Evolutionary conservation across 92 coral and sea anemone genomes (phyloP).

Genomic region (Micromussa lordhowensis): DNA sequence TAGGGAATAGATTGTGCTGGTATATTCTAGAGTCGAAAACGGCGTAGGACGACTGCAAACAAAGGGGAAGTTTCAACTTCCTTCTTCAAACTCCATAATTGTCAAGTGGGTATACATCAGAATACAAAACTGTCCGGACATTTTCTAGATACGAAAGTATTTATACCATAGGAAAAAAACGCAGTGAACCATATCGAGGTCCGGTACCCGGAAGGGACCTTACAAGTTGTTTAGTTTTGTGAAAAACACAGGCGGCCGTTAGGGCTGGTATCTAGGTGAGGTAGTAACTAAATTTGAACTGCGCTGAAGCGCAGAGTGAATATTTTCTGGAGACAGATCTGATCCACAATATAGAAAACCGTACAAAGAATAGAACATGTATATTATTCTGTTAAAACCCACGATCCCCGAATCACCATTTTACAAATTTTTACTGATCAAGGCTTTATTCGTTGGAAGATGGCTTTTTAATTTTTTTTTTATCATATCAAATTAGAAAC

Average conservation of each 20-base stretch:
- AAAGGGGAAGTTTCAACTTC: slow-evolving; percentile 19
- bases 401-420: neutral
- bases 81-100: neutral
- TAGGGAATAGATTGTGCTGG: neutral
- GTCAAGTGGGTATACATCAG: neutral
- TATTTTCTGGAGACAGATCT: neutral
- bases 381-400: neutral
- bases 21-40: neutral
- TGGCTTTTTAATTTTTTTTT: neutral
- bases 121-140: neutral
- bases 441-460: neutral
- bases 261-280: slow-evolving; percentile 34
- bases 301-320: neutral
- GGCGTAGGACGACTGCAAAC: neutral
- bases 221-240: slow-evolving; percentile 1
- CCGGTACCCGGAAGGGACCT: slow-evolving; percentile 13
- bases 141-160: neutral
- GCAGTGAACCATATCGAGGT: neutral
- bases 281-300: slow-evolving; percentile 8
- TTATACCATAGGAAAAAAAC: neutral
- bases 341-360: neutral
- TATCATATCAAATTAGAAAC: neutral
- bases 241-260: neutral
- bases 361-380: neutral
- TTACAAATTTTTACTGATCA: neutral